Base-by-base conservation (phyloP, 1,140 invertebrate genomes). In the Grapholita molesta region DNA sequence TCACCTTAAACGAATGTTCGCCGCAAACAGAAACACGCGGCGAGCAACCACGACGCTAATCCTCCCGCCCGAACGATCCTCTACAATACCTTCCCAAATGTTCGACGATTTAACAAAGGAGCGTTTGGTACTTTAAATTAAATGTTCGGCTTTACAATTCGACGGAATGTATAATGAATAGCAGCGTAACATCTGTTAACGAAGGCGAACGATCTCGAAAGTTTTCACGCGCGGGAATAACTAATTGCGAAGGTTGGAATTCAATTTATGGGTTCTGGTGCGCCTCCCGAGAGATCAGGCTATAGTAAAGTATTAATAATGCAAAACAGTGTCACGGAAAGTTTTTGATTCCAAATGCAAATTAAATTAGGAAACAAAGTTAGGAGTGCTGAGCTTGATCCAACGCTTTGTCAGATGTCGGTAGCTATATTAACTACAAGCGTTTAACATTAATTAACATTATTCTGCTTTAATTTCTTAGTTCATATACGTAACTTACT, bases 81-180 rank as follows among this genome's bases (percentile, higher is more conserved):
- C 77, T 71, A 88, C 77, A 87, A 85, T 86, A 82, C 79, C 80
- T 75, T 72, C 80, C 76, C 78, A 86, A 88, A 86, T 72, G 80
- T 77, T 89, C 76, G 78, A 76, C 80, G 78, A 83, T 90, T 86
- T 85, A 88, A 90, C 85, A 90, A 88, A 89, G 86, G 83, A 84
- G 77, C 83, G 61, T 85, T 85, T 72, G 83, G 84, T 88, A 88
- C 88, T 90, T 90, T 85, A 90, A 90, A 90, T 91, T 91, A 91
- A 91, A 91, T 84, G 89, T 89, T 90, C 86, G 83, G 84, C 86
- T 90, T 91, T 86, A 90, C 86, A 90, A 88, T 91, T 91, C 87
- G 85, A 91, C 83, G 88, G 89, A 91, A 91, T 91, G 89, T 90
- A 90, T 91, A 91, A 91, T 91, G 88, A 91, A 91, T 90, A 88